Evolutionary conservation across 1,140 invertebrate species (phyloP).

Genomic region (Megalonaias nervosa): DNA sequence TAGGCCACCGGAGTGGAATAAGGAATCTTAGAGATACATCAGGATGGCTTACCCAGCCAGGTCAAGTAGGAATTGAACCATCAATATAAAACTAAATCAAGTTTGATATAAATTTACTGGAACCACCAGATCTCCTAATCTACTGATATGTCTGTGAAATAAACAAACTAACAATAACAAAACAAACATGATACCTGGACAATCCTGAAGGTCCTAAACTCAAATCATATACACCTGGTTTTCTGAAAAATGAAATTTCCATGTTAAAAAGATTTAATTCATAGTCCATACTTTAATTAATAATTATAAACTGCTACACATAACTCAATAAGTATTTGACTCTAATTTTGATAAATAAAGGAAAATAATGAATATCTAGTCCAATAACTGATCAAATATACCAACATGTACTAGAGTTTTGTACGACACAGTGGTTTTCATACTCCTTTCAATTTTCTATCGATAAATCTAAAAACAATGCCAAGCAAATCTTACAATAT

Average conservation of each 20-base stretch:
- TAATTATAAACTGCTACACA: not conserved
- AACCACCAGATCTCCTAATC: too few relatives aligned
- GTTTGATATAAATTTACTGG: too few relatives aligned
- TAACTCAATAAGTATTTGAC: not conserved
- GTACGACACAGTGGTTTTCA: not conserved
- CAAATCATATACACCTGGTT: conserved; percentile 65
- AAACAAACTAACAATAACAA: too few relatives aligned
- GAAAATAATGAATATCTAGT: not conserved
- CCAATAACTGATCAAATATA: not conserved
- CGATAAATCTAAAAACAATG: too few relatives aligned
- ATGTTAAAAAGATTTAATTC: not conserved
- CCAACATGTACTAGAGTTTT: not conserved
- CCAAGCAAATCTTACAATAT: too few relatives aligned
- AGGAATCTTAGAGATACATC: too few relatives aligned
- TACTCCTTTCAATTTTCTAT: not conserved
- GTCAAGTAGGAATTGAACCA: too few relatives aligned
- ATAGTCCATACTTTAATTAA: not conserved
- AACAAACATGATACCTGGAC: conserved; percentile 51
- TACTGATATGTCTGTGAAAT: too few relatives aligned
- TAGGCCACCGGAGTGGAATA: too few relatives aligned
- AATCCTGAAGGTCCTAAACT: conserved; percentile 62
- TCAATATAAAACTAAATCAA: too few relatives aligned
- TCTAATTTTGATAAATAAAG: not conserved
- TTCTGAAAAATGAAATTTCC: conserved; percentile 50
- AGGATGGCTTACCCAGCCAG: too few relatives aligned